Evolutionary conservation across 2,888 invertebrate species (phyloP).

Genomic region (Nemapogon koenigi): DNA sequence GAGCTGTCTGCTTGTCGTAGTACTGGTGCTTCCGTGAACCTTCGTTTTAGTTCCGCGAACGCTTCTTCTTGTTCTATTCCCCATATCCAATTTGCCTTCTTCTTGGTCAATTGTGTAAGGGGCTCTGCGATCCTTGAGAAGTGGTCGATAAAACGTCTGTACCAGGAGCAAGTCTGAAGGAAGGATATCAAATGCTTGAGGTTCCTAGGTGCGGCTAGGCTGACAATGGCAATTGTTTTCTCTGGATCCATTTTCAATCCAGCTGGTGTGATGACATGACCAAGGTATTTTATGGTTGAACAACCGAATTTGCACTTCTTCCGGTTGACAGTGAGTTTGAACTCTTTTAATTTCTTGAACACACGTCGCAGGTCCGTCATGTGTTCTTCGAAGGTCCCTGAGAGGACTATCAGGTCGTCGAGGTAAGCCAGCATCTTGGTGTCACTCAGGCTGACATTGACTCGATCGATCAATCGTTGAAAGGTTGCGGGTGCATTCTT

Average conservation of each 20-base stretch:
- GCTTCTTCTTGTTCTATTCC: conserved; percentile 16
- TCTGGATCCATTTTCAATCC: conserved; percentile 17
- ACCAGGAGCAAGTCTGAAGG: conserved; percentile 20
- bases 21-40: conserved; percentile 17
- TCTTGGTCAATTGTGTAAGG: conserved; percentile 20
- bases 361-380: conserved; percentile 20
- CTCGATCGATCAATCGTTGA: conserved; percentile 23
- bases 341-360: conserved; percentile 19
- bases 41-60: conserved; percentile 17
- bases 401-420: conserved; percentile 24
- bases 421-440: conserved; percentile 20
- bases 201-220: conserved; percentile 16
- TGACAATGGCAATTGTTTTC: conserved; percentile 17
- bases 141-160: conserved; percentile 23
- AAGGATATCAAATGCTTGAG: conserved; percentile 17
- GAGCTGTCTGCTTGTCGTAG: conserved; percentile 15
- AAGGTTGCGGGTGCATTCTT: conserved; percentile 26
- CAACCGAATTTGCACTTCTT: conserved; percentile 21
- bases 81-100: conserved; percentile 20
- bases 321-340: conserved; percentile 21
- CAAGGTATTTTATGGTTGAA: conserved; percentile 16
- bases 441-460: conserved; percentile 16
- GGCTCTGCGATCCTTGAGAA: conserved; percentile 21
- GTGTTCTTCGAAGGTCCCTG: conserved; percentile 18
- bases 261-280: conserved; percentile 16